phyloP scores from a whole-genome alignment of 2,797 vertebrate genomes.

The Furcifer pardalis region DNA sequence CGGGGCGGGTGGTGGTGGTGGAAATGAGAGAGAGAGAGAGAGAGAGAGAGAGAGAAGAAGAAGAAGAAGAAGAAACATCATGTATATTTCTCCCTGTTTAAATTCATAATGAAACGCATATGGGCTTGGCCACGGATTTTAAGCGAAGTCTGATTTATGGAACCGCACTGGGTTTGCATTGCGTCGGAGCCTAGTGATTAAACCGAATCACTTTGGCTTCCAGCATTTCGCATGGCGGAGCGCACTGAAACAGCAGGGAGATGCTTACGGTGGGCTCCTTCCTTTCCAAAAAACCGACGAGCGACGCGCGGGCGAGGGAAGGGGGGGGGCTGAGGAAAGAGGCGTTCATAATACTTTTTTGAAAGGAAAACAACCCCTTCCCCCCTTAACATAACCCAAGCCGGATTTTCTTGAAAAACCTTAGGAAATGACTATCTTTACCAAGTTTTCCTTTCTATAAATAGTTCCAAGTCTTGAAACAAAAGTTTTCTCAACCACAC shows the following conservation, averaged over 20 bases:
- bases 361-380: constrained; percentile 70
- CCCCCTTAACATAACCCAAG: constrained; percentile 69
- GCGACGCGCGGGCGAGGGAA: neutral
- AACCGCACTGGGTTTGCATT: constrained; percentile 49
- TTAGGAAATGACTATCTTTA: constrained; percentile 84
- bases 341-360: constrained; percentile 50
- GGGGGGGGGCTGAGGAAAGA: constrained; percentile 3
- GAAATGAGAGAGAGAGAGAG: constrained; percentile 40
- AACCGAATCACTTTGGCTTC: constrained; percentile 1
- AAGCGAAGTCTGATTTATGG: constrained; percentile 67
- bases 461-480: constrained; percentile 83
- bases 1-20: too few relatives aligned
- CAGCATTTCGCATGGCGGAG: neutral
- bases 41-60: constrained; percentile 40
- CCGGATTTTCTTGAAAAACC: constrained; percentile 76
- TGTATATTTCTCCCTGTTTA: constrained; percentile 42
- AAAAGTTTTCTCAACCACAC: constrained; percentile 83
- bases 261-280: neutral
- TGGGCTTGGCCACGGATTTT: constrained; percentile 67
- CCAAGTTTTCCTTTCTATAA: constrained; percentile 81
- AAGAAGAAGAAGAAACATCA: constrained; percentile 34
- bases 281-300: constrained; percentile 7
- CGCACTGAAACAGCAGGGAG: neutral
- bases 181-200: constrained; percentile 11
- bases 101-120: constrained; percentile 72